phyloP scores from a whole-genome alignment of 2,888 invertebrate species.

The Cenopis cana region DNA sequence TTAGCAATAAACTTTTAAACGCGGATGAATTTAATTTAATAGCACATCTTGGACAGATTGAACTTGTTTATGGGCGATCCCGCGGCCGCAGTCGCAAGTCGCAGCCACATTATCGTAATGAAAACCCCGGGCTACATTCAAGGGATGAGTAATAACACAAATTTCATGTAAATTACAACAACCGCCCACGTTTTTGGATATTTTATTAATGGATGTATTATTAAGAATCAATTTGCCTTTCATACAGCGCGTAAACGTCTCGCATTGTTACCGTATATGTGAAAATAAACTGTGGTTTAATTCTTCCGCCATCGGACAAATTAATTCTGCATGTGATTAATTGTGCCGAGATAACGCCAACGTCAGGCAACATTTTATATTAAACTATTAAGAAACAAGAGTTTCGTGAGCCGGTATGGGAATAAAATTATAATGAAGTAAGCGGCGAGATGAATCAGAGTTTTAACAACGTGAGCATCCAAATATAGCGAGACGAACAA shows the following conservation, averaged over 20 bases:
- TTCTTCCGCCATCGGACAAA: constrained; percentile 56
- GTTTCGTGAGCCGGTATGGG: constrained; percentile 18
- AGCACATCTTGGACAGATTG: constrained; percentile 27
- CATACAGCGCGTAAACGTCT: constrained; percentile 54
- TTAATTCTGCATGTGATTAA: constrained; percentile 54
- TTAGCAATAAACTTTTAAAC: constrained; percentile 26
- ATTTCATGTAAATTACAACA: constrained; percentile 69
- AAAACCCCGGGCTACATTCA: constrained; percentile 50
- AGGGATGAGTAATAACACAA: constrained; percentile 58
- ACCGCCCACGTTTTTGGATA: constrained; percentile 63
- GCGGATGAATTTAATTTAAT: constrained; percentile 36
- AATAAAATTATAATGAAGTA: constrained; percentile 36
- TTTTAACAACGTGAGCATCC: constrained; percentile 33
- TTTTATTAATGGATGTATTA: constrained; percentile 70
- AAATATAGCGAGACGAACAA: constrained; percentile 39
- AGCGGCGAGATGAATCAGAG: constrained; percentile 43
- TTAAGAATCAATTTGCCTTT: constrained; percentile 79
- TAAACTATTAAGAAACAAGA: constrained; percentile 30
- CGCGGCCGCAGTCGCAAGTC: constrained; percentile 1
- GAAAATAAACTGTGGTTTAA: constrained; percentile 53
- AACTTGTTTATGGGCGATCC: constrained; percentile 34
- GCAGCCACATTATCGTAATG: constrained; percentile 41
- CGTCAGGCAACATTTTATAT: constrained; percentile 44
- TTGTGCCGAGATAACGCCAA: constrained; percentile 49
- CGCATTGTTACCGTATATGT: constrained; percentile 55